Conservation (phyloP, 2,888 invertebrate genomes). For the Erebia aethiops region DNA sequence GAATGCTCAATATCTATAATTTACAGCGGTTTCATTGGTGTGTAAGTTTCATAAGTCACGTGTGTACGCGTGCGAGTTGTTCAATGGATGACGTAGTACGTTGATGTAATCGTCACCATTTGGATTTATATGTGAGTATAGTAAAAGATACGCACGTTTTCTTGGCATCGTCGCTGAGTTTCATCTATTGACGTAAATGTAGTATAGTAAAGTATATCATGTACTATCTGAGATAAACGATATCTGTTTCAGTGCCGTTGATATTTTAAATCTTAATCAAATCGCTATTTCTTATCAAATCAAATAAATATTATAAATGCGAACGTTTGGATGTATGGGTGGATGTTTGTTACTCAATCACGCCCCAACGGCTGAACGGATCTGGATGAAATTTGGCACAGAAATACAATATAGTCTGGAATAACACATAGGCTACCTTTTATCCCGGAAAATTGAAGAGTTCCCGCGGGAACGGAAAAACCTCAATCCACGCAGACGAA, state of each 20-base stretch:
- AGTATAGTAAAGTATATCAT: too few relatives aligned
- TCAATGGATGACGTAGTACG: slow-evolving; percentile 61
- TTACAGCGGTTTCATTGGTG: slow-evolving; percentile 57
- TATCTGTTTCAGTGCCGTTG: too few relatives aligned
- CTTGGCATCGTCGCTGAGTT: slow-evolving; percentile 50
- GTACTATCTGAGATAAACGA: neutral
- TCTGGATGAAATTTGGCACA: too few relatives aligned
- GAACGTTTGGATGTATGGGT: too few relatives aligned
- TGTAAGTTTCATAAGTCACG: slow-evolving; percentile 40
- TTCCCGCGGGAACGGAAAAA: too few relatives aligned
- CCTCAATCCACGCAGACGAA: too few relatives aligned
- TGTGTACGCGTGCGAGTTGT: slow-evolving; percentile 46
- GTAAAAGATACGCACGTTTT: slow-evolving; percentile 44
- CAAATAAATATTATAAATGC: too few relatives aligned
- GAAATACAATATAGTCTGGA: too few relatives aligned
- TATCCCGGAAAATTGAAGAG: too few relatives aligned
- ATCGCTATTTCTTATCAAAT: neutral
- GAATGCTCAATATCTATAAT: slow-evolving; percentile 36
- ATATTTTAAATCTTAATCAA: neutral
- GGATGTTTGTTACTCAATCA: too few relatives aligned
- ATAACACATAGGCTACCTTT: too few relatives aligned
- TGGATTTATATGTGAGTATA: slow-evolving; percentile 17
- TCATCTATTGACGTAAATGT: slow-evolving; percentile 48
- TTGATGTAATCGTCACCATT: slow-evolving; percentile 42
- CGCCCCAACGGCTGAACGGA: too few relatives aligned